Conservation (phyloP, 2,888 invertebrate species). For the Catonia carolina region DNA sequence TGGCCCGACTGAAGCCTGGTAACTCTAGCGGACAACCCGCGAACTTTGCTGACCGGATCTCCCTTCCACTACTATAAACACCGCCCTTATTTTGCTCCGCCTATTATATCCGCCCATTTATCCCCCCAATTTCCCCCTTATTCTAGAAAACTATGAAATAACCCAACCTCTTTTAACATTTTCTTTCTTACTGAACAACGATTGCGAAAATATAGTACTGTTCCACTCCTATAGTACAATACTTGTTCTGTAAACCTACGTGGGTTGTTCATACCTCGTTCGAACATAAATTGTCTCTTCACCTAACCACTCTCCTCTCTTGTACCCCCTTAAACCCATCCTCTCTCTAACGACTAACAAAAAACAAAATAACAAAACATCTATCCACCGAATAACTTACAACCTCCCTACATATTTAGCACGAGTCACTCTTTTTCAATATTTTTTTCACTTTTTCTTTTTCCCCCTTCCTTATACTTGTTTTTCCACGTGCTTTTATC, state of each 20-base stretch:
- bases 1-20: conserved; percentile 20
- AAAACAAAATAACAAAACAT: conserved; percentile 10
- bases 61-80: conserved; percentile 26
- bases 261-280: conserved; percentile 23
- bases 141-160: too few relatives aligned
- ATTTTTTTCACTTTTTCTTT: too few relatives aligned
- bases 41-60: conserved; percentile 23
- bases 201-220: conserved; percentile 6
- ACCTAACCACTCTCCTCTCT: conserved; percentile 18
- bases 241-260: conserved; percentile 25
- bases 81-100: conserved; percentile 19
- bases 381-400: too few relatives aligned
- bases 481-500: too few relatives aligned
- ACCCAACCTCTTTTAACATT: not conserved
- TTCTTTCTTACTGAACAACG: not conserved
- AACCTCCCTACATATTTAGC: too few relatives aligned
- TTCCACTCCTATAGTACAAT: conserved; percentile 2
- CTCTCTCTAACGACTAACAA: conserved; percentile 15
- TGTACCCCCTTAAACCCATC: conserved; percentile 8
- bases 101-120: conserved; percentile 9
- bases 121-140: not conserved
- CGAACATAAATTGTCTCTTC: conserved; percentile 9
- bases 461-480: too few relatives aligned
- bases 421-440: too few relatives aligned
- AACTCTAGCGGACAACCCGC: conserved; percentile 19